Evolutionary conservation across 2,113 vertebrate genomes (phyloP).

Genomic region (Pionites leucogaster): DNA sequence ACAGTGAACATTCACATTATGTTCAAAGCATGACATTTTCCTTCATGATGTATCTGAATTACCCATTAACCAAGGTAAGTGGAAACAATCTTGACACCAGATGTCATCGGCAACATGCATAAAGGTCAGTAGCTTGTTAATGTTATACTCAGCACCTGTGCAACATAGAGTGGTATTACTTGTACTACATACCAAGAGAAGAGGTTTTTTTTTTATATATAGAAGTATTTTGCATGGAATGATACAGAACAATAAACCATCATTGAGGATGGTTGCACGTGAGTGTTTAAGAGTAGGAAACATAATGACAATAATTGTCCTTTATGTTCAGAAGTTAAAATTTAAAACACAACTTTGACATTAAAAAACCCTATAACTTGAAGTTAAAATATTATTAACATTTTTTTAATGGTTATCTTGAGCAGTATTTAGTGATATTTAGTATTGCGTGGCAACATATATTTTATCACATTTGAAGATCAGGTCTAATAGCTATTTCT

Average conservation of each 20-base stretch:
- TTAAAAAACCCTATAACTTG: neutral
- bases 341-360: neutral
- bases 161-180: neutral
- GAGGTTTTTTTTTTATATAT: neutral
- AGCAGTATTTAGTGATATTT: neutral
- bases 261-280: neutral
- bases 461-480: slow-evolving; percentile 3
- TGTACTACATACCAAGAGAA: neutral
- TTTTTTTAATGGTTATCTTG: neutral
- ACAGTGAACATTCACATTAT: slow-evolving; percentile 9
- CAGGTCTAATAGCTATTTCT: neutral
- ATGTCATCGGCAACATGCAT: neutral
- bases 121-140: slow-evolving; percentile 14
- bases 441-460: neutral
- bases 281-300: neutral
- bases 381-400: neutral
- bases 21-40: slow-evolving; percentile 32
- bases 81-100: slow-evolving; percentile 25
- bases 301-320: neutral
- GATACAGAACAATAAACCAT: neutral
- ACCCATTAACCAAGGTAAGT: neutral
- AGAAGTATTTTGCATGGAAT: neutral
- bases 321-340: neutral
- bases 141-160: neutral
- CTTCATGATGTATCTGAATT: neutral